phyloP scores from a whole-genome alignment of 1,140 invertebrate species.

The Grapholita molesta region DNA sequence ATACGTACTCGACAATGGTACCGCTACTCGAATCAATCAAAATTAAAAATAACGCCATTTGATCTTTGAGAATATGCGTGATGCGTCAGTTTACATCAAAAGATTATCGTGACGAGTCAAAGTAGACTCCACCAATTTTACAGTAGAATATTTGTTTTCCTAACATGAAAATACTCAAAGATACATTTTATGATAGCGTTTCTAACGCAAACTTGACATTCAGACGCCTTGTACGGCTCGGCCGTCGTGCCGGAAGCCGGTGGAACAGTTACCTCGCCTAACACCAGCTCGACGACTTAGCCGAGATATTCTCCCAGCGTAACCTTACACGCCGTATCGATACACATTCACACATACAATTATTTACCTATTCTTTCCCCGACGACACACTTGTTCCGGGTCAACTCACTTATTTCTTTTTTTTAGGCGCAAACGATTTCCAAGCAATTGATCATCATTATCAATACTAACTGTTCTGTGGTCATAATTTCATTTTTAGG shows the following conservation, averaged over 20 bases:
- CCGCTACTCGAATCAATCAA: background rate
- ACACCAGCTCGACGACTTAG: conserved; percentile 28
- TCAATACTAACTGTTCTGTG: too few species aligned
- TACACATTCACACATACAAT: conserved; percentile 13
- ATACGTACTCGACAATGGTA: background rate
- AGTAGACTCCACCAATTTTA: background rate
- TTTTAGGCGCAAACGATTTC: background rate
- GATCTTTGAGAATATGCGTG: background rate
- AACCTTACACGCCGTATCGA: conserved; percentile 39
- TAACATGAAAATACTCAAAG: background rate
- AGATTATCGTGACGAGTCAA: background rate
- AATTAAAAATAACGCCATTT: background rate
- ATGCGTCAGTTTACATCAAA: background rate
- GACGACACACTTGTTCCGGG: background rate
- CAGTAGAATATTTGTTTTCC: background rate
- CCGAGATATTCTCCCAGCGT: conserved; percentile 45
- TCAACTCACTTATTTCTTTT: background rate
- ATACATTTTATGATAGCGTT: conserved; percentile 22
- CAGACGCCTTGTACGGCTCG: conserved; percentile 17
- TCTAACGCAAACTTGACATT: conserved; percentile 25
- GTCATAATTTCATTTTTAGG: too few species aligned
- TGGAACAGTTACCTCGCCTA: conserved; percentile 47
- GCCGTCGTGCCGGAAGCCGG: conserved; percentile 24
- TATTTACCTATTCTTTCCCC: conserved; percentile 8
- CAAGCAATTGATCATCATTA: too few species aligned